Conservation (phyloP, 2,113 vertebrate genomes). For the Ctenodactylus gundi region DNA sequence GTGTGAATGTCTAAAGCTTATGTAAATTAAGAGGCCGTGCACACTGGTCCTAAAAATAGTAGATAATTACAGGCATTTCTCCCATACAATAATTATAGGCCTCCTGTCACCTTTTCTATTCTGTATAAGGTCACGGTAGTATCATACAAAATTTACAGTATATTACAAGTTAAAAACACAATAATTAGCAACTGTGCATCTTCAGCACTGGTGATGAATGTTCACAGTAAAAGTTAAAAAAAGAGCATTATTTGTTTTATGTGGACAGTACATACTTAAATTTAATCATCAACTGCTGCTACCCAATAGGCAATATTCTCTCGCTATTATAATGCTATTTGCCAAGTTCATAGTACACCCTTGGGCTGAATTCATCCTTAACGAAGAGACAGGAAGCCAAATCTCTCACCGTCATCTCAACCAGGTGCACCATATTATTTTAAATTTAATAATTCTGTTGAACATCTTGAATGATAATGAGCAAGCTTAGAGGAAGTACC, state of each 20-base stretch:
- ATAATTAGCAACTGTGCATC: constrained; percentile 86
- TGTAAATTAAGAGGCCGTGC: constrained; percentile 87
- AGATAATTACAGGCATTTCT: constrained; percentile 89
- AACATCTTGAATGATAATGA: constrained; percentile 75
- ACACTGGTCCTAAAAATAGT: constrained; percentile 87
- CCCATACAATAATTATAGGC: constrained; percentile 84
- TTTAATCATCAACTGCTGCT: constrained; percentile 91
- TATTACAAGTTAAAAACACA: constrained; percentile 89
- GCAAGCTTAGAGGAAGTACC: constrained; percentile 67
- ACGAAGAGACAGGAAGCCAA: constrained; percentile 86
- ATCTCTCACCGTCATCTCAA: constrained; percentile 75
- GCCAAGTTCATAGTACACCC: constrained; percentile 87
- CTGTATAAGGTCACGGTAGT: constrained; percentile 86
- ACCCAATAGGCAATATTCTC: constrained; percentile 86
- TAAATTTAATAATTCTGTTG: constrained; percentile 77
- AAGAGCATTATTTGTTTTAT: constrained; percentile 85
- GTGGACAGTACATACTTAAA: constrained; percentile 88
- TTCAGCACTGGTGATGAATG: constrained; percentile 88
- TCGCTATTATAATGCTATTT: constrained; percentile 89
- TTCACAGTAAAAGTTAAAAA: constrained; percentile 84
- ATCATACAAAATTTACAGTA: constrained; percentile 88
- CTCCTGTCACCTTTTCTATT: constrained; percentile 84
- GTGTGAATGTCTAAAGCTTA: constrained; percentile 90
- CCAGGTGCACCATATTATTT: constrained; percentile 75
- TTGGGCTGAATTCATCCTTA: constrained; percentile 91